Percentiles rank a stretch among this genome's conserved stretches.
Conservation (phyloP, 1,140 invertebrate species). For the Magallana angulata region DNA sequence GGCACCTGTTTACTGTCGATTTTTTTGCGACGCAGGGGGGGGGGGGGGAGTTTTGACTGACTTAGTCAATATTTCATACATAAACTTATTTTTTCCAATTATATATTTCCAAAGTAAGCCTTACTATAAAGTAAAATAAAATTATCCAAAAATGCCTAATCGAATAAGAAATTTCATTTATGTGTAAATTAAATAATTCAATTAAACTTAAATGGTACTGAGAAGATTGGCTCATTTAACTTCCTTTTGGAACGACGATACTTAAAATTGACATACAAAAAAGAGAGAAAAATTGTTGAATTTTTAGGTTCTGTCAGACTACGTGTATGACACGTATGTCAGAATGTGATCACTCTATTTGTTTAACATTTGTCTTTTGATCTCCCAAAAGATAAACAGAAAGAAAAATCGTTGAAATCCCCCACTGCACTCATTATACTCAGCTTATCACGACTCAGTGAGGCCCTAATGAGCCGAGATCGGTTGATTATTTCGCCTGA, state of each 20-base stretch:
- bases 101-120: too few relatives aligned
- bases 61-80: too few relatives aligned
- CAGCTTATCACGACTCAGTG: not conserved
- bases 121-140: too few relatives aligned
- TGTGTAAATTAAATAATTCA: too few relatives aligned
- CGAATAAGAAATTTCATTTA: too few relatives aligned
- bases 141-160: too few relatives aligned
- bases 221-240: too few relatives aligned
- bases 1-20: not conserved
- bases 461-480: not conserved
- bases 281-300: too few relatives aligned
- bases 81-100: too few relatives aligned
- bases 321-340: not conserved
- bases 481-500: slow-evolving; percentile 1
- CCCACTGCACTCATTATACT: not conserved
- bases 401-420: not conserved
- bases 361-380: not conserved
- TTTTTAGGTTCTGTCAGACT: not conserved
- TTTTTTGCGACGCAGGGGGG: not conserved
- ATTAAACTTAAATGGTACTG: too few relatives aligned
- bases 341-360: not conserved
- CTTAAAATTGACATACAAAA: too few relatives aligned
- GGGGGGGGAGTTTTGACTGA: not conserved
- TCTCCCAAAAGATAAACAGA: not conserved
- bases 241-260: too few relatives aligned